Evolutionary conservation across 2,113 vertebrate species (phyloP), one percentile per base, ranked within the genome.

Genomic region (Amphiprion ocellaris): DNA sequence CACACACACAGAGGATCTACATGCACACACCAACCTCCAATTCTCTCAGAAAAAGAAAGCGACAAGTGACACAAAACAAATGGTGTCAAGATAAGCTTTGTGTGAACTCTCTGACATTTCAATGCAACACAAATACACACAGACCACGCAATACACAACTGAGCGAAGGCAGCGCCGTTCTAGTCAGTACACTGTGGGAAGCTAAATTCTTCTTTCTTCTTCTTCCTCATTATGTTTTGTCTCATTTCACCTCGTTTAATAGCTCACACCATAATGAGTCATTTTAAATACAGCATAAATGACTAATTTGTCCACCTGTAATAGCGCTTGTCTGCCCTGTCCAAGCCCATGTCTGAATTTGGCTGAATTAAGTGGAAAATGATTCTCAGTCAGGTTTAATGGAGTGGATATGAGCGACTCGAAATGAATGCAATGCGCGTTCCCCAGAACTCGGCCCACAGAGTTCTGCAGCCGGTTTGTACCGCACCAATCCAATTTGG

Each of bases 401-500:
- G 89, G 87, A 90, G 87, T 89, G 88, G 65, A 81, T 85, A 75
- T 60, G 68, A 86, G 61, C 21, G 49, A 80, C 65, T 69, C 59
- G 11, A 76, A 82, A 68, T 69, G 81, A 84, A 84, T 80, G 62
- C 53, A 71, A 70, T 50, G 46, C 67, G 58, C 30, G 23, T 49
- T 80, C 76, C 14, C 63, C 56, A 85, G 79, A 89, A 80, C 77
- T 64, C 47, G 77, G 50, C 66, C 74, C 52, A 33, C 23, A 55
- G 74, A 83, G 83, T 81, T 85, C 83, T 84, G 76, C 86, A 50
- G 84, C 62, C 44, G 9, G 65, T 52, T 61, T 69, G 54, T 71
- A 74, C 88, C 16, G 74, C 89, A 77, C 85, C 91, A 83, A 91
- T 92, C 90, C 90, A 91, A 92, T 92, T 89, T 89, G 21, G 61